Base-by-base conservation (phyloP, 2,113 vertebrate genomes). In the Eclectus roratus region DNA sequence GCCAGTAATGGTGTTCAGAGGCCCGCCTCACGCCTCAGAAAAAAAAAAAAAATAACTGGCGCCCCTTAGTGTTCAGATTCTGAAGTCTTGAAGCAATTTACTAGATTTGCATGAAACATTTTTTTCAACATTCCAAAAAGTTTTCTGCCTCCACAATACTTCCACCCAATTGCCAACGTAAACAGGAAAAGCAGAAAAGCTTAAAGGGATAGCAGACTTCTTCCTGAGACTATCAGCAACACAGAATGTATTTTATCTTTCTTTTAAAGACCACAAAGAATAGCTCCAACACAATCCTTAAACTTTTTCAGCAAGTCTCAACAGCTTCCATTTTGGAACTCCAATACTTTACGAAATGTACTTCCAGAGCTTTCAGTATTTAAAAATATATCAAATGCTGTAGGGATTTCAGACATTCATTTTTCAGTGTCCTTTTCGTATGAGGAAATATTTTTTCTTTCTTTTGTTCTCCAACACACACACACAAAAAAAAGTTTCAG, bases 81-180 rank as follows among this genome's bases (percentile, higher is more conserved):
- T 93, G 96, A 98, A 98, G 95, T 85, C 94, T 94, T 89, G 81
- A 85, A 85, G 95, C 94, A 91, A 96, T 95, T 95, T 66, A 88
- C 46, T 85, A 88, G 65, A 97, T 98, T 97, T 97, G 91, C 97
- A 97, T 94, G 91, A 35, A 73, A 90, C 91, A 65, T 96, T 97
- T 97, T 97, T 96, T 94, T 96, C 77, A 95, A 97, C 97, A 98
- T 98, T 98, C 98, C 98, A 97, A 97, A 98, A 98, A 98, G 98
- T 98, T 98, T 98, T 98, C 97, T 90, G 97, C 97, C 97, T 97
- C 97, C 97, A 97, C 97, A 96, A 96, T 96, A 92, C 97, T 95
- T 96, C 96, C 93, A 97, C 73, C 49, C 95, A 95, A 94, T 13
- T 91, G 98, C 97, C 98, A 98, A 97, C 89, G 93, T 96, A 98